Conservation (phyloP, 2,113 vertebrate species). For the Prionailurus bengalensis region DNA sequence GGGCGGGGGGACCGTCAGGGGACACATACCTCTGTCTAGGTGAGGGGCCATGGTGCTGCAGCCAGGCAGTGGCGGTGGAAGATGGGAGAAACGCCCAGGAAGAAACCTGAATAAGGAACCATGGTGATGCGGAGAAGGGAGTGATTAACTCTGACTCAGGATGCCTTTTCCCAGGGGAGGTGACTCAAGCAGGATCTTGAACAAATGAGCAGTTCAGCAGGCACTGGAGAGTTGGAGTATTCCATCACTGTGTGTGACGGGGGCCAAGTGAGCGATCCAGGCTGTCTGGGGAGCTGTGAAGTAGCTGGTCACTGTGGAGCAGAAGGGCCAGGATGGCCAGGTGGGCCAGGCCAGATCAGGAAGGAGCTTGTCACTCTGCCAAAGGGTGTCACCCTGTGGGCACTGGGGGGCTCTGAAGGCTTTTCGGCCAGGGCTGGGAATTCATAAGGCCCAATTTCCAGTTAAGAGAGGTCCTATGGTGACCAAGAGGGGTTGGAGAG, state of each 20-base stretch:
- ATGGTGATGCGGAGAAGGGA: background rate
- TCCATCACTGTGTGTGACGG: background rate
- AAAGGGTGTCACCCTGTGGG: background rate
- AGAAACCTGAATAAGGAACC: background rate
- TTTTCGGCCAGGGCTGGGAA: background rate
- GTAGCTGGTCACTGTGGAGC: background rate
- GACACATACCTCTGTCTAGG: background rate
- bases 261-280: background rate
- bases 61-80: background rate
- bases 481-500: background rate
- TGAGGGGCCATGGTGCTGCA: fast-evolving
- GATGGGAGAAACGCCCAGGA: background rate
- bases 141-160: slow-evolving; percentile 57
- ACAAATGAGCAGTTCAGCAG: slow-evolving; percentile 15
- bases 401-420: background rate
- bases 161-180: background rate
- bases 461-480: background rate
- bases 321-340: background rate
- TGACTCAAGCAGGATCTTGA: slow-evolving; percentile 61
- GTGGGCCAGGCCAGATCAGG: background rate
- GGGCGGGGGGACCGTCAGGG: background rate
- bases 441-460: background rate
- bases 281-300: background rate
- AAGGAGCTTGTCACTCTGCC: background rate
- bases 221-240: background rate